Conservation (phyloP, 1,140 invertebrate genomes). For the Drosophila repleta region DNA sequence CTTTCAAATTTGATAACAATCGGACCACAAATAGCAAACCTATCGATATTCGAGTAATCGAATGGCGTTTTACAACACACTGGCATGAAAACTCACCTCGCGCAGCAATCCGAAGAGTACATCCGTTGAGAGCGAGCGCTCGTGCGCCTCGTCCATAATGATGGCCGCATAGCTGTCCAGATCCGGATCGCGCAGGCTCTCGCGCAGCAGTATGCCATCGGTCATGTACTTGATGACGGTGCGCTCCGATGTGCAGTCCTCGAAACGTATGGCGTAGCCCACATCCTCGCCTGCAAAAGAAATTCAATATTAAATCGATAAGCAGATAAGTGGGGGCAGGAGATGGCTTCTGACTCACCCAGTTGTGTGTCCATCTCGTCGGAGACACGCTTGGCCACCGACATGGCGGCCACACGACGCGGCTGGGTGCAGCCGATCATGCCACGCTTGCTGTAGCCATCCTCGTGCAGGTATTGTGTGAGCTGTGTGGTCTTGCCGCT, state of each 20-base stretch:
- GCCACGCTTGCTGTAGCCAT: conserved; percentile 96
- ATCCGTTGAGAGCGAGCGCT: conserved; percentile 98
- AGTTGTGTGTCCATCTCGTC: conserved; percentile 98
- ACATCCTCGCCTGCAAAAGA: conserved; percentile 90
- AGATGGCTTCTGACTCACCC: conserved; percentile 84
- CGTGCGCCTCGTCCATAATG: conserved; percentile 99
- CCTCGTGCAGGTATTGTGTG: conserved; percentile 99
- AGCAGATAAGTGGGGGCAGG: too few relatives aligned
- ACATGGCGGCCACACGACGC: conserved; percentile 98
- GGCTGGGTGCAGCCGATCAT: conserved; percentile 99
- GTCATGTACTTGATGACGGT: conserved; percentile 99
- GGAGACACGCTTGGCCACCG: conserved; percentile 98
- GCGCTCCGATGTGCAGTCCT: conserved; percentile 98
- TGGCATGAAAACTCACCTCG: conserved; percentile 88
- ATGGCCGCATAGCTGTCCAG: conserved; percentile 98
- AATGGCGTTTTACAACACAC: background rate
- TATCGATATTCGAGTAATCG: too few relatives aligned
- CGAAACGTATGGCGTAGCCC: conserved; percentile 99
- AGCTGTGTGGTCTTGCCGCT: conserved; percentile 98
- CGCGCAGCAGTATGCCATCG: conserved; percentile 98
- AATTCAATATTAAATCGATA: too few relatives aligned
- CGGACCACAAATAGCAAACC: background rate
- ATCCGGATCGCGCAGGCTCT: conserved; percentile 97
- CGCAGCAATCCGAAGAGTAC: conserved; percentile 98
- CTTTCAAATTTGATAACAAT: background rate